Base-by-base conservation (phyloP, 2,797 vertebrate genomes). In the Syncerus caffer region DNA sequence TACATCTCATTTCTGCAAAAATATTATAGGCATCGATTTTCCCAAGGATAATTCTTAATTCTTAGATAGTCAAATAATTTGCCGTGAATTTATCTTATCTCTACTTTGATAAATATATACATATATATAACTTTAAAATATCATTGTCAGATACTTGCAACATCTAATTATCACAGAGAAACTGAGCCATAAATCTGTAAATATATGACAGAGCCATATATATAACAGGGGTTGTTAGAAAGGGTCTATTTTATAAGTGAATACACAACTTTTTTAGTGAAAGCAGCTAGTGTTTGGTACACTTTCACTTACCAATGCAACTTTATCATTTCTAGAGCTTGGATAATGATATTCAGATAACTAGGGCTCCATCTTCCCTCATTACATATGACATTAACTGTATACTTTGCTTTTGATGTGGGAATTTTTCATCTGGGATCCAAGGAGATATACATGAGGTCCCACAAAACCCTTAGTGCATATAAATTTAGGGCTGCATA, bases 21-120 rank as follows among this genome's bases (percentile, higher is more conserved):
- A 71, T 88, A 88, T 90, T 78, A 42, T 60, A 60, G 23, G 50
- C 21, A 93, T 31, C 23, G 60, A 3, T 89, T 93, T 94, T 89
- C 17, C 13, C 31, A 53, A 67, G 19, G 12, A 17, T 94, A 7
- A 60, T 31, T 58, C 42, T 91, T 82, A 21, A 78, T 71, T 93
- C 53, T 76, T 78, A 90, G 19, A n/a, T 88, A 74, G 15, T 90
- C 67, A 96, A 74, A 85, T 83, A 89, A 92, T 51, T 91, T 80
- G 25, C 50, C 64, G 83, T 34, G 25, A 85, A 86, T 93, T 74
- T 79, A 57, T 21, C 19, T 15, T 95, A 91, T 67, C 79, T 85
- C 90, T 71, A 58, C 27, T 90, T 85, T 71, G 12, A 91, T 85
- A 89, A 95, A 58, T 89, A 85, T 87, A 38, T 79, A 29, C 7